Percentiles rank a stretch among this genome's conserved stretches.
Conservation (phyloP, 37 sponge, comb jelly and placozoan species). For the Eunapius fragilis region DNA sequence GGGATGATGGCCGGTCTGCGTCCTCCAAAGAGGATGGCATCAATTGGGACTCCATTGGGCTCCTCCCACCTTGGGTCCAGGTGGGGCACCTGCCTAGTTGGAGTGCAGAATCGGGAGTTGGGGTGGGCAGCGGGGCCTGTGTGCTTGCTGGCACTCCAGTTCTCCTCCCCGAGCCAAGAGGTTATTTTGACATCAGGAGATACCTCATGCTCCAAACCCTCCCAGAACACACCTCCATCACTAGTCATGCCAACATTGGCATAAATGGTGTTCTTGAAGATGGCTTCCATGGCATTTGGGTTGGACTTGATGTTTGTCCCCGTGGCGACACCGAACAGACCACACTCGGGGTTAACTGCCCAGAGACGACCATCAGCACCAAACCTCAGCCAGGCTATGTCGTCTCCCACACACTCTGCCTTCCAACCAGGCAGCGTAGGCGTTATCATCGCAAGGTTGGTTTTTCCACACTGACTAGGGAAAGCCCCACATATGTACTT, state of each 20-base stretch:
- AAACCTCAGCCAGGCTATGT: conserved; percentile 95
- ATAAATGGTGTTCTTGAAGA: conserved; percentile 80
- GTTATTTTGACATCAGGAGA: conserved; percentile 53
- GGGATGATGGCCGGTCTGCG: conserved; percentile 84
- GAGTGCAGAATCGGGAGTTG: conserved; percentile 93
- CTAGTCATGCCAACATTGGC: conserved; percentile 91
- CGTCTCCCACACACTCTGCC: conserved; percentile 93
- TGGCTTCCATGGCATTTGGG: conserved; percentile 87
- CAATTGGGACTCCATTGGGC: conserved; percentile 91
- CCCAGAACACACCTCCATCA: conserved; percentile 94
- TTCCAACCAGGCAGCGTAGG: conserved; percentile 96
- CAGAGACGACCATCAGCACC: conserved; percentile 75
- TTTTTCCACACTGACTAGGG: conserved; percentile 93
- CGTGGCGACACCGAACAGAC: conserved; percentile 96
- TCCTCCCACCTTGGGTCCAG: conserved; percentile 90
- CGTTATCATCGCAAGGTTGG: conserved; percentile 94
- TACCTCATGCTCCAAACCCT: conserved; percentile 74
- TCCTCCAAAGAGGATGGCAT: conserved; percentile 94
- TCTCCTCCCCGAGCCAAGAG: conserved; percentile 79
- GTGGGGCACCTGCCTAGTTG: conserved; percentile 72
- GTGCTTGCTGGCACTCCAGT: conserved; percentile 47
- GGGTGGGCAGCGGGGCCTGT: conserved; percentile 79
- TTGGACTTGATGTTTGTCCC: conserved; percentile 88
- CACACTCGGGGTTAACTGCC: conserved; percentile 93
- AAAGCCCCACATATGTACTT: conserved; percentile 93